phyloP scores from a whole-genome alignment of 2,113 vertebrate genomes.

The Sminthopsis crassicaudata region DNA sequence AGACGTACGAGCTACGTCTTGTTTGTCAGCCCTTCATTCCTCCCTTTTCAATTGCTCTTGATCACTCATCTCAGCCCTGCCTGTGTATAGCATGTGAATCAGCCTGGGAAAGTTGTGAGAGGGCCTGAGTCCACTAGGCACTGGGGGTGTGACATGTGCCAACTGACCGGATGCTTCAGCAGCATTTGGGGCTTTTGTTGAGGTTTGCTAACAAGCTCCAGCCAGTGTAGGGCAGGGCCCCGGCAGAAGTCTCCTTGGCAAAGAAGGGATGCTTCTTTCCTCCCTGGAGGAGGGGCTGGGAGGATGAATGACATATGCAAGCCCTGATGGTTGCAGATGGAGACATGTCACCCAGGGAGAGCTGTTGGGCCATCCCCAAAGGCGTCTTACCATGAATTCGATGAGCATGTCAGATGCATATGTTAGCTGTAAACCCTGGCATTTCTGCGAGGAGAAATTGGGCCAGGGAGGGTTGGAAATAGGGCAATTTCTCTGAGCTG shows the following conservation, averaged over 20 bases:
- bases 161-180: slow-evolving; percentile 11
- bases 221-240: slow-evolving; percentile 5
- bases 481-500: slow-evolving; percentile 37
- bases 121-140: neutral
- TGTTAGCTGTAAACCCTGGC: slow-evolving; percentile 55
- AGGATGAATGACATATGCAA: slow-evolving; percentile 61
- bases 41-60: neutral
- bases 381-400: slow-evolving; percentile 35
- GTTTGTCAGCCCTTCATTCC: neutral
- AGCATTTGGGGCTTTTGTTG: slow-evolving; percentile 55
- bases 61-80: neutral
- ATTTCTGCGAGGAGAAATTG: neutral
- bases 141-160: slow-evolving; percentile 69
- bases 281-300: neutral
- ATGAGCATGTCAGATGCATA: slow-evolving; percentile 48
- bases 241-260: neutral
- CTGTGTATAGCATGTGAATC: neutral
- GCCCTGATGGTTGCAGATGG: slow-evolving; percentile 54
- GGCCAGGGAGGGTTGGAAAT: neutral
- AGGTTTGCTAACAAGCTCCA: neutral
- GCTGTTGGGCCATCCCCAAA: slow-evolving; percentile 40
- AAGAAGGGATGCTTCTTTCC: slow-evolving; percentile 36
- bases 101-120: fast-evolving
- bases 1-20: neutral
- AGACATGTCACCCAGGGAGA: slow-evolving; percentile 34